Evolutionary conservation across 1,140 invertebrate genomes (phyloP).

Genomic region (Dinothrombium tinctorium): DNA sequence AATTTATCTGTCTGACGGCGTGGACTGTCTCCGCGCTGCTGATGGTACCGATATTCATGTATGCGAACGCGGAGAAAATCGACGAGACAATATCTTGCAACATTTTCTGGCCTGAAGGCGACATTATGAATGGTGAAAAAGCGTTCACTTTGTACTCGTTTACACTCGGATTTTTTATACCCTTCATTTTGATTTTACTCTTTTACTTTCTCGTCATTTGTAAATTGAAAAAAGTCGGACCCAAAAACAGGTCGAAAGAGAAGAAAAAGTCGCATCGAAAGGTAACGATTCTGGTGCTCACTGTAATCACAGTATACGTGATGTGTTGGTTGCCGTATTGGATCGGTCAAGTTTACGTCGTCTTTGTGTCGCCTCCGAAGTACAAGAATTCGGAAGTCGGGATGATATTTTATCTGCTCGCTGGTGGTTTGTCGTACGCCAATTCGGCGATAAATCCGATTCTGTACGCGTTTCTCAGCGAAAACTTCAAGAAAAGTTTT

Average conservation of each 20-base stretch:
- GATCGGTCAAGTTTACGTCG: slow-evolving; percentile 38
- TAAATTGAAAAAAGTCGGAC: slow-evolving; percentile 37
- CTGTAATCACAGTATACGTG: slow-evolving; percentile 84
- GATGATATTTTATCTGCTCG: slow-evolving; percentile 51
- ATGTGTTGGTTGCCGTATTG: slow-evolving; percentile 92
- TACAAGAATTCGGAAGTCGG: slow-evolving; percentile 40
- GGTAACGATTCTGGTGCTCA: slow-evolving; percentile 78
- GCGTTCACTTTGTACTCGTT: slow-evolving; percentile 78
- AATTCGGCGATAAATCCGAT: slow-evolving; percentile 95
- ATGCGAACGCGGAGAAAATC: slow-evolving; percentile 41
- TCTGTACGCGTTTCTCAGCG: slow-evolving; percentile 75
- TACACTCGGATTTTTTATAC: slow-evolving; percentile 72
- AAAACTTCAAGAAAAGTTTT: slow-evolving; percentile 86
- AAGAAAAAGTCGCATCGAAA: slow-evolving; percentile 75
- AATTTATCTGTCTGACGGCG: slow-evolving; percentile 50
- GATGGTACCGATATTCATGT: slow-evolving; percentile 74
- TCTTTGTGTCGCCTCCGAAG: slow-evolving; percentile 18
- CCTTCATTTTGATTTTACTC: slow-evolving; percentile 68
- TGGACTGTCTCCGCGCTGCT: slow-evolving; percentile 58
- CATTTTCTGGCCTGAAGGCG: slow-evolving; percentile 46
- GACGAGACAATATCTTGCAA: slow-evolving; percentile 35
- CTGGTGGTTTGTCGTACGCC: slow-evolving; percentile 72
- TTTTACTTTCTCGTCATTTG: slow-evolving; percentile 85
- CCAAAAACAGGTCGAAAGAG: slow-evolving; percentile 45
- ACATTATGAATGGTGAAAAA: slow-evolving; percentile 28